Evolutionary conservation across 2,888 invertebrate species (phyloP), one percentile per base, ranked within the genome.

Genomic region (Thysanoteuthis rhombus): DNA sequence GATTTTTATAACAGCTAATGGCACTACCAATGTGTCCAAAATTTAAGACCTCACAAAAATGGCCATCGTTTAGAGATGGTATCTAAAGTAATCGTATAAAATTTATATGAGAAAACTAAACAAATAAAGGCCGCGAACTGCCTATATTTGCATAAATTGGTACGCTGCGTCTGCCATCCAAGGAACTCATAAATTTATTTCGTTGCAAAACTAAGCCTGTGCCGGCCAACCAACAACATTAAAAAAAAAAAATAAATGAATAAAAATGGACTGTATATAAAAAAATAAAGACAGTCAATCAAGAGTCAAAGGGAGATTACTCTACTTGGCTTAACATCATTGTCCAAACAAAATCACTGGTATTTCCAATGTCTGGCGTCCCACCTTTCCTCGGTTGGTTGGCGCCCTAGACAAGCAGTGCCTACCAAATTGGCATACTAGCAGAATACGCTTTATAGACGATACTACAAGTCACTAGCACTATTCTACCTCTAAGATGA

Each of bases 171-270:
- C 58, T 28, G 58, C 58, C 58, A 32, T 28, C 28, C 28, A 58
- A 75, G 75, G n/a, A 75, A 75, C 75, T 75, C 75, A 75, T 75
- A 75, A 75, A 75, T 75, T 75, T 75, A 75, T 75, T 75, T 75
- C 36, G 75, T 75, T 75, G 75, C n/a, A 75, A 75, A 75, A 75
- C n/a, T 75, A n/a, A n/a, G 75, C n/a, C 75, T n/a, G 75, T n/a
- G 19, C n/a, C 75, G 75, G n/a, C 75, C 75, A n/a, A 36, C n/a
- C 36, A 75, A 3, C 75, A n/a, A n/a, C 75, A 75, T n/a, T 75
- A 10, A 75, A 75, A 75, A 75, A n/a, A 36, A 12, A 22, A 52
- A 52, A 28, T 4, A 52, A 32, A 32, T 8, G n/a, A 75, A 75
- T 8, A 75, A 75, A 75, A 16, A 75, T 25, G 25, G 32, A 58